Evolutionary conservation across 2,888 invertebrate genomes (phyloP), one percentile per base, ranked within the genome.

Genomic region (Leptothorax acervorum): DNA sequence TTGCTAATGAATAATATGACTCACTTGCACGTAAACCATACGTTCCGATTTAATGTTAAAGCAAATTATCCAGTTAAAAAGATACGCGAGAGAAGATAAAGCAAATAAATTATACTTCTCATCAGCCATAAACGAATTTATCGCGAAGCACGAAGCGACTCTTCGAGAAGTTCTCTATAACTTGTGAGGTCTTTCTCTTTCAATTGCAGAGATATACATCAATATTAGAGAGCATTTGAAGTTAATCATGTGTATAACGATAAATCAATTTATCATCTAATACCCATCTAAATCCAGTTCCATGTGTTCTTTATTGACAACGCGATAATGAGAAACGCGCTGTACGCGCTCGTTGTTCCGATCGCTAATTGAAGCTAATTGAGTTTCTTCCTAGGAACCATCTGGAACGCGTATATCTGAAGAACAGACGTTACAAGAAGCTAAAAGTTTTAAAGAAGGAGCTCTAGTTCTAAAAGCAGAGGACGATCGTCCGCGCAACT

Each of bases 21-120:
- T 75, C 18, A 39, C 8, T 42, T 51, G 23, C 35, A 51, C 3
- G 23, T 55, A 2, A 62, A 51, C 6, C 11, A 18, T 35, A n/a
- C 12, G 12, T 62, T 62, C 1, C 3, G 35, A 74, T 57, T 3
- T 18, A 42, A 73, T 2, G 6, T 53, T 42, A 18, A 23, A 35
- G 15, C 15, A 23, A 48, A 75, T 65, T 48, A 48, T 75, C 1
- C 15, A 35, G 15, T 48, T 63, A 9, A 75, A 75, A 65, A 63
- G 23, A 65, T 18, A 63, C 23, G 4, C 9, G 15, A 15, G 63
- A 63, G 23, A 15, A 75, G 45, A 60, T 62, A 9, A 75, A 15
- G 9, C n/a, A 3, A 15, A 53, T 75, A 62, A 57, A 45, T 74
- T 42, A 51, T 60, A 42, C 18, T 42, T 73, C 39, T 28, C 51